Conservation (phyloP, 2,888 invertebrate genomes). For the Lithophane socia region DNA sequence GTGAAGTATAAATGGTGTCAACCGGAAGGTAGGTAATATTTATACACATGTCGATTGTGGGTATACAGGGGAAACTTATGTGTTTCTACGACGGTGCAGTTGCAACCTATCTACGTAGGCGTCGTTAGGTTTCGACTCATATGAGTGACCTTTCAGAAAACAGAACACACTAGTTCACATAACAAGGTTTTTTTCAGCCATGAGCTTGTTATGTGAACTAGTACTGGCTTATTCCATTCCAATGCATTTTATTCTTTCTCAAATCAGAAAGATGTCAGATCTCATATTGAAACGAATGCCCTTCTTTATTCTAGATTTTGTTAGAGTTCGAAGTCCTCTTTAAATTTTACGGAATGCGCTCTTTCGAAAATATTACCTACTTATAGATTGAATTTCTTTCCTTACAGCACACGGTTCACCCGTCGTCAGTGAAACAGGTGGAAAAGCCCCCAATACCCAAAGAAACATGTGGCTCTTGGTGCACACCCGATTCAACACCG, state of each 20-base stretch:
- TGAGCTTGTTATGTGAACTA: no score
- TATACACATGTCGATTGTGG: conserved; percentile 44
- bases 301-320: no score
- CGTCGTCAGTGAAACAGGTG: conserved; percentile 67
- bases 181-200: background rate
- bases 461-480: conserved; percentile 82
- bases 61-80: conserved; percentile 30
- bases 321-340: background rate
- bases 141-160: conserved; percentile 7
- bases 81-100: conserved; percentile 23
- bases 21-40: conserved; percentile 57
- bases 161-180: background rate
- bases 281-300: background rate
- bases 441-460: conserved; percentile 61
- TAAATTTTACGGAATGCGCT: background rate
- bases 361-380: background rate
- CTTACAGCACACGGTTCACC: conserved; percentile 84
- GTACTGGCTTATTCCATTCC: no score
- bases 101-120: conserved; percentile 10
- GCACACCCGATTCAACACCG: conserved; percentile 81
- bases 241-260: no score
- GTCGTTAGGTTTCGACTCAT: background rate
- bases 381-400: background rate
- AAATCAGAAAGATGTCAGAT: background rate
- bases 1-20: conserved; percentile 35